Evolutionary conservation across 2,113 vertebrate species (phyloP), one percentile per base, ranked within the genome.

Genomic region (Lipophrys pholis): DNA sequence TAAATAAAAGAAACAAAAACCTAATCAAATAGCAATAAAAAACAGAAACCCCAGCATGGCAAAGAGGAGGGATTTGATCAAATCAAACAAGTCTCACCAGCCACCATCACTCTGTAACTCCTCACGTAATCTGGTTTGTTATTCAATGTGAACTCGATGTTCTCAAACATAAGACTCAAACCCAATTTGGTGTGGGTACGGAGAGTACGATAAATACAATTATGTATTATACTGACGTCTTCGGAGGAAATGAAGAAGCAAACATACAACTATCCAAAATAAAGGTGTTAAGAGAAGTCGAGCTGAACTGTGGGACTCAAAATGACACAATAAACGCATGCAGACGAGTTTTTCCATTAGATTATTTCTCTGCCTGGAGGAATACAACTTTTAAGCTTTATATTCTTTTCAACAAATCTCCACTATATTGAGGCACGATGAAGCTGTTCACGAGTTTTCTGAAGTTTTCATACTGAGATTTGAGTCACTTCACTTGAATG

Each of bases 1-100:
- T 40, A 51, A 21, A 57, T 71, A 12, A 80, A 83, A 85, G 88
- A 82, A 90, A 77, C 54, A 14, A 81, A 46, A 84, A 87, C 60
- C 66, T 73, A 72, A 90, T 82, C 81, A 81, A 80, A 73, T 8
- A 51, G 60, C 76, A 38, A 81, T 87, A 80, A 90, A 90, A 79
- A 63, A 88, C 80, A n/a, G n/a, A 87, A 30, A 30, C 4, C 21
- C 21, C 68, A 78, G 43, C 9, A 45, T 6, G 21, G 73, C 54
- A 46, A 62, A 64, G 46, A 85, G 49, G 68, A 75, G 46, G 69
- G 42, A 69, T 69, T 6, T 15, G 76, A 79, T 64, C 45, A 45
- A 45, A 72, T 70, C 72, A 56, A 82, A 86, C 40, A 65, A 70
- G 73, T 59, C 50, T 49, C 68, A 62, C 52, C 64, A 68, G 60